These are phyloP conservation scores for Echeneis naucrates DNA, from an alignment of 2,797 vertebrate species.

Conservation along the genomic window DNA sequence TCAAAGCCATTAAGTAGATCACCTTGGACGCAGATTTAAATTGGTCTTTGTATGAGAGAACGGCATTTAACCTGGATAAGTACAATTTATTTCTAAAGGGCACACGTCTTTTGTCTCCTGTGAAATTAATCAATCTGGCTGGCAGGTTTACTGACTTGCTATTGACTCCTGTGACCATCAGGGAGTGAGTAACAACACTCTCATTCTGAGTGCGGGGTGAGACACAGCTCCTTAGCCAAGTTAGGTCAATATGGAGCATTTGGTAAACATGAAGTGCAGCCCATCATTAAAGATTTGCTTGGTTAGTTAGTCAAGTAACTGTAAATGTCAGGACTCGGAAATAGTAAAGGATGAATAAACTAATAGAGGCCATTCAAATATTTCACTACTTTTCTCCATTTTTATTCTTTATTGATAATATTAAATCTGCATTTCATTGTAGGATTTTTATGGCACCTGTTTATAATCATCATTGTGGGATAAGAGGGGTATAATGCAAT, in stretches of 20 bases:
- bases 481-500: background rate
- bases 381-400: background rate
- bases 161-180: conserved; percentile 26
- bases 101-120: conserved; percentile 6
- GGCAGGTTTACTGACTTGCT: conserved; percentile 39
- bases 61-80: conserved; percentile 4
- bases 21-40: conserved; percentile 4
- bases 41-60: background rate
- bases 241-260: conserved; percentile 27
- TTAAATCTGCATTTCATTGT: background rate
- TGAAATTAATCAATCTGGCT: conserved; percentile 25
- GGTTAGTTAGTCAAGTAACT: conserved; percentile 14
- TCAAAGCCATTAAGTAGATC: background rate
- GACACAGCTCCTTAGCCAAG: conserved; percentile 34
- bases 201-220: conserved; percentile 29
- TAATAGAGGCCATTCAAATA: background rate
- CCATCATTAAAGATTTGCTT: conserved; percentile 33
- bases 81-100: conserved; percentile 20
- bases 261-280: conserved; percentile 27
- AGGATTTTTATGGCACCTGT: background rate
- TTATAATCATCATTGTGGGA: background rate
- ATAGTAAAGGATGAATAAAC: background rate
- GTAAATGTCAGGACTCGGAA: conserved; percentile 16
- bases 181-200: conserved; percentile 35
- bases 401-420: background rate